These are phyloP conservation scores for Aphelinus atriplicis DNA, from an alignment of 1,140 invertebrate species.

Conservation along the genomic window DNA sequence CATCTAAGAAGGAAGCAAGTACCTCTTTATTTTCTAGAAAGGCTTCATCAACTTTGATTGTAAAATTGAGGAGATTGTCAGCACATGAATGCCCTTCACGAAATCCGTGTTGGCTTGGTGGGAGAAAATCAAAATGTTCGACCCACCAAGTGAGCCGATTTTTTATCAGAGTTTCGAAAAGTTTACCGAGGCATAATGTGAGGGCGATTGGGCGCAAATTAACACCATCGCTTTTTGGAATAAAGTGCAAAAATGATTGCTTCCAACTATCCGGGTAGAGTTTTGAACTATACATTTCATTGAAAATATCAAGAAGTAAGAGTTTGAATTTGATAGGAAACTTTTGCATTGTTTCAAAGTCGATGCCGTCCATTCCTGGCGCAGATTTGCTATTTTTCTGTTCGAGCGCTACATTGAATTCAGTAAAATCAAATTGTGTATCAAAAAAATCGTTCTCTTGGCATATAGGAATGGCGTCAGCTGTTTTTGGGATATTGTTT, in stretches of 20 bases:
- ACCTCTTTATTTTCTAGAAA: conserved; percentile 8
- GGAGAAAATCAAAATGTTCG: neutral
- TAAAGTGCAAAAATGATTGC: too few relatives aligned
- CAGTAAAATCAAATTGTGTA: neutral
- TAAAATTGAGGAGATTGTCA: conserved; percentile 6
- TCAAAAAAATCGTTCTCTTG: neutral
- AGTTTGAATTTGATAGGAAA: neutral
- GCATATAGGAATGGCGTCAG: neutral
- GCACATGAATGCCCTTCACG: neutral
- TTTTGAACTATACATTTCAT: neutral
- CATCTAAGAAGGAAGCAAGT: conserved; percentile 9
- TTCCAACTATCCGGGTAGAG: too few relatives aligned
- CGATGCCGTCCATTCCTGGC: neutral
- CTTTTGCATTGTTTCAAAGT: neutral
- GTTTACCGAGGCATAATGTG: too few relatives aligned
- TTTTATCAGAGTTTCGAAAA: conserved; percentile 11
- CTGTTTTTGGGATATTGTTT: too few relatives aligned
- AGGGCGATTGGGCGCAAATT: too few relatives aligned
- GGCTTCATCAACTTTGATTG: conserved; percentile 15
- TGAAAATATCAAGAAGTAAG: neutral
- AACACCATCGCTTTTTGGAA: too few relatives aligned
- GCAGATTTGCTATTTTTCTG: neutral
- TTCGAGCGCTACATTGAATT: neutral
- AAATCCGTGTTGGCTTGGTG: conserved; percentile 5
- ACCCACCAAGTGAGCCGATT: conserved; percentile 10